Base-by-base conservation (phyloP, 2,888 invertebrate genomes). In the Hermaeophaga mercurialis region DNA sequence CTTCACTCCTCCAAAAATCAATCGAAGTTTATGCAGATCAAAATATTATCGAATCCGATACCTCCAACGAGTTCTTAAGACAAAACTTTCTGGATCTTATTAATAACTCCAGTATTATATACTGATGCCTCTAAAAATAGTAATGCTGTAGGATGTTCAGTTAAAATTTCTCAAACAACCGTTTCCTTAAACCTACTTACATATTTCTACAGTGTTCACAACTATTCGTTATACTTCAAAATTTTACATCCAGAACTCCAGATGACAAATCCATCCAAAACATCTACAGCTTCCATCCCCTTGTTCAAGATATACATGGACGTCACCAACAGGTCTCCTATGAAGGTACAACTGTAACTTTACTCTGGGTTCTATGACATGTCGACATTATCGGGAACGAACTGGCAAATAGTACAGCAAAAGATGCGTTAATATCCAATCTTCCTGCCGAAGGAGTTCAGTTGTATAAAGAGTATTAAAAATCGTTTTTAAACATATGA, bases 311-410 rank as follows among this genome's bases (percentile, higher is more conserved):
- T 31, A 31, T 31, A 1, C 31, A 31, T 4, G 3, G 11, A 31
- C 31, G 3, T 3, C 11, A 31, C 31, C 31, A 1, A 31, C 2
- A 31, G 3, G n/a, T 31, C 11, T 31, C 4, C 1, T 31, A 9
- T 3, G 11, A 34, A 34, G 34, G 8, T 14, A 12, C 15, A 2
- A 34, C 34, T 15, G 34, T 34, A 4, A 34, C 34, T 12, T 1
- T 34, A 34, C 11, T 34, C 14, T 34, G 34, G 34, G 34, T 34
- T 34, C 34, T 12, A 9, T 34, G n/a, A 34, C 34, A 34, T 15
- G 34, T 34, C 9, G 34, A 12, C 34, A 34, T 34, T 3, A 34
- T 34, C 15, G 34, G 11, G 2, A 34, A 34, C 9, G 34, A 34
- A 34, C 34, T 34, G 15, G 8, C 11, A 12, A 12, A 34, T 11